Evolutionary conservation across 1,140 invertebrate species (phyloP), one percentile per base, ranked within the genome.

Genomic region (Heliconius eleuchia): DNA sequence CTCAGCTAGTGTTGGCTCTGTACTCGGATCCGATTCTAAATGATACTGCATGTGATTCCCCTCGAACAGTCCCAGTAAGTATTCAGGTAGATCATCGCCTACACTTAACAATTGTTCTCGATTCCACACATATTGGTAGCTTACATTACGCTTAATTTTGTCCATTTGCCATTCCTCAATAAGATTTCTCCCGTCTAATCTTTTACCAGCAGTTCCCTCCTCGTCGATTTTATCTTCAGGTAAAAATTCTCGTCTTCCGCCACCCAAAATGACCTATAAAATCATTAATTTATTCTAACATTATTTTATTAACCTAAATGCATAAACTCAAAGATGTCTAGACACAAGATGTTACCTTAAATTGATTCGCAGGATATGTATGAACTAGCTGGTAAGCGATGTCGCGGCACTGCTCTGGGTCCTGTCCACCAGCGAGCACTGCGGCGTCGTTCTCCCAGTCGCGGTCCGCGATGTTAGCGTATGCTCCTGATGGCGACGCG

Each of bases 401-500:
- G 88, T 98, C 97, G 71, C 96, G 95, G 86, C 97, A 96, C 0
- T 89, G 80, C 2, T 83, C 87, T 0, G 94, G 86, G 66, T 92
- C 85, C 6, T 87, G 81, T 0, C 91, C 92, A 13, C 79, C 88
- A 7, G 83, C 85, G 70, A 84, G 39, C 23, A 97, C 92, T 71
- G 96, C 95, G 1, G 91, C 94, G 86, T 98, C 96, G 84, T 95
- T 96, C 92, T 98, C 97, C 97, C 97, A 98, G 81, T 97, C 95
- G 27, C 97, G 95, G 82, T 97, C 94, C 0, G 97, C 95, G 0
- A 96, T 95, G 83, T 97, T 96, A 0, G 98, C 97, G 91, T 97
- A 99, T 4, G 95, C 92, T 9, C 95, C 95, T 1, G 97, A 96
- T 0, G 97, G 97, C 0, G 97, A 97, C 13, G 97, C 97, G 86